These are phyloP conservation scores for Odobenus rosmarus DNA, from an alignment of 2,113 vertebrate species.

Conservation along the genomic window DNA sequence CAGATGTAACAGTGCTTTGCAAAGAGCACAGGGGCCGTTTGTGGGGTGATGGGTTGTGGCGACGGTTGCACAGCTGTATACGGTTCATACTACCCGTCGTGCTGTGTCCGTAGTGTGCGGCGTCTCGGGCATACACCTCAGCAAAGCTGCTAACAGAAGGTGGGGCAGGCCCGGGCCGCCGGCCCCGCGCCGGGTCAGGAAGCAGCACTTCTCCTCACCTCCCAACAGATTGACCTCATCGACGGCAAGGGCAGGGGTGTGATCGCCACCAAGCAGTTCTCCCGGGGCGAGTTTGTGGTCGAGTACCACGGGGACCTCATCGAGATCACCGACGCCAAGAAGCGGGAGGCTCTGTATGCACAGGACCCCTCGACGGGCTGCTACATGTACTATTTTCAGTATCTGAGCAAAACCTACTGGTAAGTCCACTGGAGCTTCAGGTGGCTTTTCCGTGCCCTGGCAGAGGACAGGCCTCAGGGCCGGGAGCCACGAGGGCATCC, in stretches of 20 bases:
- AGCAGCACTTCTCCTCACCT: not conserved
- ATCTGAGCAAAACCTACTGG: slow-evolving; percentile 95
- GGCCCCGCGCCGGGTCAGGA: fast-evolving
- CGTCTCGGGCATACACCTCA: no score
- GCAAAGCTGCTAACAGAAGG: not conserved
- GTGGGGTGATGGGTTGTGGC: not conserved
- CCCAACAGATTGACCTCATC: slow-evolving; percentile 91
- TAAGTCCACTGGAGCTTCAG: slow-evolving; percentile 76
- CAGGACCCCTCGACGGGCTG: slow-evolving; percentile 95
- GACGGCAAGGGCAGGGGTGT: slow-evolving; percentile 95
- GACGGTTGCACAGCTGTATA: fast-evolving
- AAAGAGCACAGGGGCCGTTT: not conserved
- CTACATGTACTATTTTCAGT: slow-evolving; percentile 99
- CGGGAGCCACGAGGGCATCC: fast-evolving
- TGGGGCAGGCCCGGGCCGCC: not conserved
- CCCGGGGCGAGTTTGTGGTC: slow-evolving; percentile 96
- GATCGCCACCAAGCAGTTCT: slow-evolving; percentile 93
- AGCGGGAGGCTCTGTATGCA: slow-evolving; percentile 91
- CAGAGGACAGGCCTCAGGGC: not conserved
- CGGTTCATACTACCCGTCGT: fast-evolving
- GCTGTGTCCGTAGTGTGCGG: fast-evolving
- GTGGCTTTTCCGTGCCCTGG: fast-evolving
- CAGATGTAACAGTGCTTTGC: not conserved
- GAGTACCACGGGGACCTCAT: slow-evolving; percentile 98
- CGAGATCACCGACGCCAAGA: slow-evolving; percentile 92